Evolutionary conservation across 1,140 invertebrate genomes (phyloP), one percentile per base, ranked within the genome.

Genomic region (Drosophila teissieri): DNA sequence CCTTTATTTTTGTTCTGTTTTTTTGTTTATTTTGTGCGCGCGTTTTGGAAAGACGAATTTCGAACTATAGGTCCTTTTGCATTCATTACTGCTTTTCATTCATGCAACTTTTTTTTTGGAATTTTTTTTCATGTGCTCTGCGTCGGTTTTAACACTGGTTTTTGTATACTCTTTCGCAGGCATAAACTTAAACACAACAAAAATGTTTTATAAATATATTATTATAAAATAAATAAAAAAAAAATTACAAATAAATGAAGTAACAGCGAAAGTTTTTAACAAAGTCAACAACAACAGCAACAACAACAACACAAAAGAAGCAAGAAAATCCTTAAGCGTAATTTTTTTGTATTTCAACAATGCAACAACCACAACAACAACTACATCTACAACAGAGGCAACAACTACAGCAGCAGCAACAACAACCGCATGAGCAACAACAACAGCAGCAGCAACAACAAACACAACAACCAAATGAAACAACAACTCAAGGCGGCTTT

Each of bases 151-250:
- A 42, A 19, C 44, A 64, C 51, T 52, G 65, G 57, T 73, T 75
- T 51, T 34, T 39, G 14, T 42, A 52, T 76, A 68, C 44, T 58
- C 4, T 48, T 34, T 11, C 27, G 36, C 64, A 90, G 65, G 80
- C 85, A 82, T 77, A 84, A 77, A 88, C 84, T 83, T 73, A 86
- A 85, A 81, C 69, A 80, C 56, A 78, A 80, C 53, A 73, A 78
- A 88, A 90, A 79, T 75, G 72, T 84, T 84, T 84, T 85, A 79
- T 90, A 88, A 70, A 79, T 77, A 83, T 75, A 72, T 80, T 64
- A 79, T 76, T 65, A 64, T 73, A 46, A 77, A 65, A 42, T 45
- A 57, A 49, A n/a, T n/a, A n/a, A 60, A 58, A 24, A 68, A 19
- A 19, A 19, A 19, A 19, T 56, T 6, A 11, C 34, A 46, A 44